phyloP scores from a whole-genome alignment of 2,797 vertebrate genomes.

The Malurus splendens region DNA sequence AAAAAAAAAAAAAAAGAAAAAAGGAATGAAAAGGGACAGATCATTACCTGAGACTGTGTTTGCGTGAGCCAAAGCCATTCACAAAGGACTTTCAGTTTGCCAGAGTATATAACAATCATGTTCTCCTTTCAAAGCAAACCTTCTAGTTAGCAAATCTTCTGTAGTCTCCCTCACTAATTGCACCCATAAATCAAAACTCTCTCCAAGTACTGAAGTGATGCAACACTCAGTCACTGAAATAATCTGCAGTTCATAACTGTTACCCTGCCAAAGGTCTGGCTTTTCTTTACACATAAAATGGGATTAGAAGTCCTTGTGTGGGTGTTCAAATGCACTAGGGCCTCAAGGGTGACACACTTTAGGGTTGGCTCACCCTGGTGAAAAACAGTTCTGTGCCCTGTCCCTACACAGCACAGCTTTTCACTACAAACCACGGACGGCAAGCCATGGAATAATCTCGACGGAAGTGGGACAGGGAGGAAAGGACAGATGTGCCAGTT shows the following conservation, averaged over 20 bases:
- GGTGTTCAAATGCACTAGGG: not conserved
- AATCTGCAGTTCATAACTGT: not conserved
- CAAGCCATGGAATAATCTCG: not conserved
- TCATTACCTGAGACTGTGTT: not conserved
- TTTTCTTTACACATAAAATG: not conserved
- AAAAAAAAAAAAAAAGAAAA: not conserved
- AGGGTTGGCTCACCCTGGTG: not conserved
- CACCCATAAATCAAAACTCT: constrained; percentile 22
- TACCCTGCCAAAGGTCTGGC: not conserved
- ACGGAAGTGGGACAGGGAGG: not conserved
- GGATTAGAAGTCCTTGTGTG: not conserved
- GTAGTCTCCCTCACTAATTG: not conserved
- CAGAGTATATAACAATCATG: not conserved
- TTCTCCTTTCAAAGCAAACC: not conserved
- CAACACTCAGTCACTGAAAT: not conserved
- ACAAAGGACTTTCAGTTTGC: not conserved
- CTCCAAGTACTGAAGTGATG: not conserved
- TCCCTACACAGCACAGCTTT: not conserved
- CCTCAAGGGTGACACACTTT: not conserved
- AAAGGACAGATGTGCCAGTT: not conserved
- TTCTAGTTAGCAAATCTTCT: not conserved
- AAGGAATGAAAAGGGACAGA: not conserved
- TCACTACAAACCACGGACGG: not conserved
- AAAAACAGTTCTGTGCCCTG: not conserved
- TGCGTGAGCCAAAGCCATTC: not conserved